Percentiles rank a stretch among this genome's conserved stretches.
phyloP scores from a whole-genome alignment of 2,888 invertebrate genomes.

The Beris morrisii region DNA sequence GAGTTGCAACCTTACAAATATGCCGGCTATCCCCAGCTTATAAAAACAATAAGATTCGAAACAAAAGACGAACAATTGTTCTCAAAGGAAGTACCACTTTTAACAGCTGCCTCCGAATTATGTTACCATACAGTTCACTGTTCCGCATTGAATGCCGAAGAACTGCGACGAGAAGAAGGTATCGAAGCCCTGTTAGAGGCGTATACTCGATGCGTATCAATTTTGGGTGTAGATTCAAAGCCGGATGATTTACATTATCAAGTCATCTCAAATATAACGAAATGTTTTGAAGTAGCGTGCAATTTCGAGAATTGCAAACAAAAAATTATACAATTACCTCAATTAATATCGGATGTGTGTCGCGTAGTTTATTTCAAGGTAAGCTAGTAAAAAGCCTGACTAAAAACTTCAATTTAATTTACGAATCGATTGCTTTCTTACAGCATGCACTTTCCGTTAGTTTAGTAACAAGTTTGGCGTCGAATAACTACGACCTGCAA shows the following conservation, averaged over 20 bases:
- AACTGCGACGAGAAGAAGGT: slow-evolving; percentile 90
- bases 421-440: slow-evolving; percentile 8
- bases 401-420: not conserved
- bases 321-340: slow-evolving; percentile 83
- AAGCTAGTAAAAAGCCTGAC: slow-evolving; percentile 38
- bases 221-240: slow-evolving; percentile 78
- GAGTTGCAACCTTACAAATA: slow-evolving; percentile 96
- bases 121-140: slow-evolving; percentile 96
- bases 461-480: slow-evolving; percentile 83
- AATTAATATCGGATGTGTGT: slow-evolving; percentile 83
- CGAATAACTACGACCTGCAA: slow-evolving; percentile 80
- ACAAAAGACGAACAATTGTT: slow-evolving; percentile 92
- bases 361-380: slow-evolving; percentile 85
- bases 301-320: slow-evolving; percentile 89
- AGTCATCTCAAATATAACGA: slow-evolving; percentile 89
- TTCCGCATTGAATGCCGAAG: slow-evolving; percentile 97
- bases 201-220: slow-evolving; percentile 90
- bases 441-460: slow-evolving; percentile 87
- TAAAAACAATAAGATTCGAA: slow-evolving; percentile 93
- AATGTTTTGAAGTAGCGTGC: slow-evolving; percentile 94
- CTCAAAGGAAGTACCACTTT: slow-evolving; percentile 76
- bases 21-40: slow-evolving; percentile 96
- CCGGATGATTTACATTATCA: slow-evolving; percentile 79
- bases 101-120: slow-evolving; percentile 91
- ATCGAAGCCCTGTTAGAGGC: slow-evolving; percentile 85